These are phyloP conservation scores for Caenorhabditis sp. DNA, from an alignment of 2,888 invertebrate genomes.

Conservation along the genomic window DNA sequence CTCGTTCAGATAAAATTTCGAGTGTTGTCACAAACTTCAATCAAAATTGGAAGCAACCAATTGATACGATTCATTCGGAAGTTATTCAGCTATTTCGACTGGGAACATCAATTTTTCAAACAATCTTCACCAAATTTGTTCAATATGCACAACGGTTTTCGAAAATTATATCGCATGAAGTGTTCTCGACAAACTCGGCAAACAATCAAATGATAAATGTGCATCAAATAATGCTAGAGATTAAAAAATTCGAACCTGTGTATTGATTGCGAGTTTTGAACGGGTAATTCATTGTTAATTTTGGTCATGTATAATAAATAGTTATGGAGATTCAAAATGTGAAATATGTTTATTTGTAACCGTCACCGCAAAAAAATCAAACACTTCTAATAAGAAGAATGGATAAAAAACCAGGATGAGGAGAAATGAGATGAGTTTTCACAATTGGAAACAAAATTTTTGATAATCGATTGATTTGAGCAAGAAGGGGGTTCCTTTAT, in stretches of 20 bases:
- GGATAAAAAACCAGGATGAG: too few species aligned
- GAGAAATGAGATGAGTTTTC: too few species aligned
- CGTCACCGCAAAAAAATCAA: too few species aligned
- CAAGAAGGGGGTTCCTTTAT: too few species aligned
- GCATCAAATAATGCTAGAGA: conserved; percentile 98
- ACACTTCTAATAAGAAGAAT: too few species aligned
- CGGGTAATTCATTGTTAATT: too few species aligned
- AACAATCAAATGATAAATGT: conserved; percentile 90
- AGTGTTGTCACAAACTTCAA: conserved; percentile 88
- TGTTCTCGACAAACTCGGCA: conserved; percentile 72
- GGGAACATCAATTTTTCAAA: conserved; percentile 90
- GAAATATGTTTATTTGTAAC: too few species aligned
- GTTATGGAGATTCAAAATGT: too few species aligned
- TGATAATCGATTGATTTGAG: too few species aligned
- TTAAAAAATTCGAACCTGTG: conserved; percentile 97
- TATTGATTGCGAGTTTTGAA: conserved; percentile 76
- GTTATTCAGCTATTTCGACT: conserved; percentile 92
- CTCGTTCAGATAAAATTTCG: conserved; percentile 77
- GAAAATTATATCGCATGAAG: conserved; percentile 84
- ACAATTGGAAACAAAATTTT: too few species aligned
- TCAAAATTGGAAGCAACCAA: conserved; percentile 90
- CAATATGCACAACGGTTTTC: conserved; percentile 98
- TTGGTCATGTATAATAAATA: too few species aligned
- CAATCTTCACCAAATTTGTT: conserved; percentile 90
- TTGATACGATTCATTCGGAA: conserved; percentile 92